Conservation (phyloP, 1,140 invertebrate species). For the Gonatopus flavifemur region DNA sequence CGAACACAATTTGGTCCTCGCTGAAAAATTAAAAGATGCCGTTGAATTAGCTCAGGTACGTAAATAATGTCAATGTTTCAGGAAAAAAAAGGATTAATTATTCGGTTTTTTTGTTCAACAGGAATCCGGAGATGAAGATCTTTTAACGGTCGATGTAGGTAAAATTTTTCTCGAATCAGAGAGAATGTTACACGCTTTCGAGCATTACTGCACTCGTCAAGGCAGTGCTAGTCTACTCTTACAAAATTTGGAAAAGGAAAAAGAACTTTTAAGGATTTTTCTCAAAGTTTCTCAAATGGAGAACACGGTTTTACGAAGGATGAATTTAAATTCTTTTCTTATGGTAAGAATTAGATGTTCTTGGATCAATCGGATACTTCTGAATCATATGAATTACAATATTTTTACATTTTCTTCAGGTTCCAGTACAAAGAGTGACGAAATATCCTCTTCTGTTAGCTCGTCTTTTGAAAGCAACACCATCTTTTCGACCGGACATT, state of each 20-base stretch:
- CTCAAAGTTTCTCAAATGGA: slow-evolving; percentile 95
- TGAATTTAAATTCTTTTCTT: slow-evolving; percentile 96
- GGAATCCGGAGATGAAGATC: slow-evolving; percentile 72
- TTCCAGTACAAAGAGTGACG: slow-evolving; percentile 85
- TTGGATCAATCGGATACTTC: neutral
- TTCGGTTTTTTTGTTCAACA: slow-evolving; percentile 12
- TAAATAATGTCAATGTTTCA: neutral
- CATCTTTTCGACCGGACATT: slow-evolving; percentile 60
- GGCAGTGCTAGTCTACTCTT: slow-evolving; percentile 85
- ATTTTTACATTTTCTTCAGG: slow-evolving; percentile 55
- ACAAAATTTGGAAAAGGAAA: slow-evolving; percentile 92
- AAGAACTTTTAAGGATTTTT: slow-evolving; percentile 92
- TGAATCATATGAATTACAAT: neutral
- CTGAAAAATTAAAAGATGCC: slow-evolving; percentile 81
- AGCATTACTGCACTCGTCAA: slow-evolving; percentile 91
- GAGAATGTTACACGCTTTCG: slow-evolving; percentile 90
- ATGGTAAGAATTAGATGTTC: too few relatives aligned
- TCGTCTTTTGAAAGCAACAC: slow-evolving; percentile 89
- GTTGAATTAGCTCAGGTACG: slow-evolving; percentile 75
- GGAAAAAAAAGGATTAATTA: neutral
- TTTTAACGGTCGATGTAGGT: slow-evolving; percentile 87
- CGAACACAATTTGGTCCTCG: slow-evolving; percentile 83
- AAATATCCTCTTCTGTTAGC: slow-evolving; percentile 92
- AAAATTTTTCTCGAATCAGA: slow-evolving; percentile 90
- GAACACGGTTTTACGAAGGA: slow-evolving; percentile 85